These are phyloP conservation scores for Acanthopagrus latus DNA, from an alignment of 2,797 vertebrate genomes.

Conservation along the genomic window DNA sequence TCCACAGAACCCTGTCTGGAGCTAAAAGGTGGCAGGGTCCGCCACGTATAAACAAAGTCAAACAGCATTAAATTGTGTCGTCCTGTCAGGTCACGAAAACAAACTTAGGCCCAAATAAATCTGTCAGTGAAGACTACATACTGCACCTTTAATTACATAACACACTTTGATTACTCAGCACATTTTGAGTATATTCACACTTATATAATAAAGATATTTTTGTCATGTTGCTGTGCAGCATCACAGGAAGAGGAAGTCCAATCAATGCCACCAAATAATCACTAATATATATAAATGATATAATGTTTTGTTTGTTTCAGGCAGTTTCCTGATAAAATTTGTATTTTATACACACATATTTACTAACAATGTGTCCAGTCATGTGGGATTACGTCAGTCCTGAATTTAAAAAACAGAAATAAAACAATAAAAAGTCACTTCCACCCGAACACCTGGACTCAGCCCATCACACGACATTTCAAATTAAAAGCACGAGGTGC, in stretches of 20 bases:
- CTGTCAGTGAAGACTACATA: too few species aligned
- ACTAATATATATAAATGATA: not conserved
- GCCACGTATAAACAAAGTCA: too few species aligned
- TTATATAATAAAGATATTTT: too few species aligned
- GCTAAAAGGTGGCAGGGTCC: too few species aligned
- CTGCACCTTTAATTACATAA: not conserved
- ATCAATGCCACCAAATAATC: not conserved
- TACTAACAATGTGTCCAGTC: not conserved
- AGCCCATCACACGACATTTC: not conserved
- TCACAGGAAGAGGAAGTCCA: conserved; percentile 23
- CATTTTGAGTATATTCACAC: not conserved
- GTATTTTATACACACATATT: not conserved
- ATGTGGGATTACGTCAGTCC: not conserved
- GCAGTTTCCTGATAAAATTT: not conserved
- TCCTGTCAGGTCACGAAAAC: too few species aligned
- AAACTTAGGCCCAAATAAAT: too few species aligned
- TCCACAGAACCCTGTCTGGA: too few species aligned
- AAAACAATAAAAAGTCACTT: not conserved
- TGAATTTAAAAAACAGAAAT: not conserved
- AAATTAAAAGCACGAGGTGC: conserved; percentile 34
- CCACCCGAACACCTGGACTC: not conserved
- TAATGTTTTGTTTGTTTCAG: not conserved
- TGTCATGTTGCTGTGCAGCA: conserved; percentile 12
- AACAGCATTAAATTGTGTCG: too few species aligned
- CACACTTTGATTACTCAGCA: not conserved